Percentiles rank a stretch among this genome's conserved stretches.
Evolutionary conservation across 2,797 vertebrate genomes (phyloP).

Genomic region (Telmatherina bonti): DNA sequence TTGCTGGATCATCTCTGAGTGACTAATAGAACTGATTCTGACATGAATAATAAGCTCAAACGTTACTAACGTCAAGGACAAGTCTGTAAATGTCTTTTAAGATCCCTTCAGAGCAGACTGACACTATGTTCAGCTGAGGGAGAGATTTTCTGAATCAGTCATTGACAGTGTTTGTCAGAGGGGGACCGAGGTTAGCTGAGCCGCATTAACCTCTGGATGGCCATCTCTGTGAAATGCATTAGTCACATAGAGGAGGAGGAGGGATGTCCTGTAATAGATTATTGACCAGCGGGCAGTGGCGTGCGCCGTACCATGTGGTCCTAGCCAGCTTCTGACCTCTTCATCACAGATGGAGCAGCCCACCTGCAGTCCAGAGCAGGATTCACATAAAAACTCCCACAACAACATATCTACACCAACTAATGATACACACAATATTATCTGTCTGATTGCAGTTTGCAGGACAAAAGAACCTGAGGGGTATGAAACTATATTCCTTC

Average conservation of each 20-base stretch:
- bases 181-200: constrained; percentile 75
- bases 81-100: constrained; percentile 27
- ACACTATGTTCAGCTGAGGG: constrained; percentile 57
- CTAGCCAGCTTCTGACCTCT: constrained; percentile 79
- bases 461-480: constrained; percentile 76
- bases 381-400: constrained; percentile 28
- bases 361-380: constrained; percentile 64
- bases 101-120: constrained; percentile 4
- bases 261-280: constrained; percentile 83
- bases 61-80: constrained; percentile 1
- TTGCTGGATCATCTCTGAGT: not conserved
- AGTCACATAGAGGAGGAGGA: constrained; percentile 76
- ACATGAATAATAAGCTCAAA: not conserved
- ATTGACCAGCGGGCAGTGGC: constrained; percentile 82
- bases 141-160: constrained; percentile 57
- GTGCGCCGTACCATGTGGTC: constrained; percentile 76
- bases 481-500: constrained; percentile 77
- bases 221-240: constrained; percentile 80
- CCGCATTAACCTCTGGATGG: constrained; percentile 81
- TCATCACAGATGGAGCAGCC: constrained; percentile 77
- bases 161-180: constrained; percentile 77
- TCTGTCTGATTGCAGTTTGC: constrained; percentile 69
- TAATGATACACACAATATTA: constrained; percentile 69
- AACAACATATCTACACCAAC: constrained; percentile 43
- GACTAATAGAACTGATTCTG: not conserved